Conservation (phyloP, 2,113 vertebrate species). For the Dipodomys spectabilis region DNA sequence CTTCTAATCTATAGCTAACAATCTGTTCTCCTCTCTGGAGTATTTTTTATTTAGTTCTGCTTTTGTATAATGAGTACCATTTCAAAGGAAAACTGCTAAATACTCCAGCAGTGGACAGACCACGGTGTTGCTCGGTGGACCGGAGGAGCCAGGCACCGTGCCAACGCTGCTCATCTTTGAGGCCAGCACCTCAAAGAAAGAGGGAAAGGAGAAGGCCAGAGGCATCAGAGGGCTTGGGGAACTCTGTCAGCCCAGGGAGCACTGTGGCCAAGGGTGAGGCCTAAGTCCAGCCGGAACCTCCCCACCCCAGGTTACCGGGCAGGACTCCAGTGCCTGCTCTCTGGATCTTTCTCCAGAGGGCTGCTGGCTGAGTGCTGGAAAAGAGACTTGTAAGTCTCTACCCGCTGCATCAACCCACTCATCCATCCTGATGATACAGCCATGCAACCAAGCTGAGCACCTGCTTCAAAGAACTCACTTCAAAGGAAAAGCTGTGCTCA, state of each 20-base stretch:
- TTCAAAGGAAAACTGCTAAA: slow-evolving; percentile 81
- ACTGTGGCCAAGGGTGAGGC: slow-evolving; percentile 10
- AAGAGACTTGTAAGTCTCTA: slow-evolving; percentile 56
- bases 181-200: background rate
- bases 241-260: background rate
- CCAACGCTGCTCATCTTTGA: rapidly evolving
- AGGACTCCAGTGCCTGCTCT: slow-evolving; percentile 54
- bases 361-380: slow-evolving; percentile 73
- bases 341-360: slow-evolving; percentile 75
- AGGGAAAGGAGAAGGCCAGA: background rate
- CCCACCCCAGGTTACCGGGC: slow-evolving; percentile 32
- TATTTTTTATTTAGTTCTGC: slow-evolving; percentile 85
- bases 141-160: background rate
- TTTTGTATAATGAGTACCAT: slow-evolving; percentile 82
- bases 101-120: slow-evolving; percentile 52
- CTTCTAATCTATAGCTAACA: slow-evolving; percentile 87
- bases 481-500: slow-evolving; percentile 54
- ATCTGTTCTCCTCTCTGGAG: slow-evolving; percentile 87
- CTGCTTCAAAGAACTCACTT: slow-evolving; percentile 26
- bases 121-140: background rate
- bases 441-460: background rate
- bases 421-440: background rate
- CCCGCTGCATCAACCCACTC: background rate
- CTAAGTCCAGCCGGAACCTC: slow-evolving; percentile 60
- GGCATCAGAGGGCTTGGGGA: background rate